A percentile compares a stretch with the other conserved stretches of the same genome.
phyloP scores from a whole-genome alignment of 2,888 invertebrate genomes.

The Andrena marginata region DNA sequence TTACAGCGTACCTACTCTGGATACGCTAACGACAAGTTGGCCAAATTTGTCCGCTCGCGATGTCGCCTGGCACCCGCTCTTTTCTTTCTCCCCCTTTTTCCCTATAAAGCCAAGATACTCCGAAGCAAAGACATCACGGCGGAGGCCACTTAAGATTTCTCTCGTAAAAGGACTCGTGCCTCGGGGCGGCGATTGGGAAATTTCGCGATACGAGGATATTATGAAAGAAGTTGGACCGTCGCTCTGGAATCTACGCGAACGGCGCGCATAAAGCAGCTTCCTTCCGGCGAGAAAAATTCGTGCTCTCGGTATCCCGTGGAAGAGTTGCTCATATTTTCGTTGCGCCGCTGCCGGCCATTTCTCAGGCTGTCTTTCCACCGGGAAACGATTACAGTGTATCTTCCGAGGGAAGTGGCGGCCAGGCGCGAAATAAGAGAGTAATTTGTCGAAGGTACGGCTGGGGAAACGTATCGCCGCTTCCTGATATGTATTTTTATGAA shows the following conservation, averaged over 20 bases:
- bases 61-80: too few relatives aligned
- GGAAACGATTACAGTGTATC: slow-evolving; percentile 54
- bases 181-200: background rate
- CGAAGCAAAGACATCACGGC: background rate
- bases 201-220: slow-evolving; percentile 12
- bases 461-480: slow-evolving; percentile 31
- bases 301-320: background rate
- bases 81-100: too few relatives aligned
- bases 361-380: slow-evolving; percentile 42
- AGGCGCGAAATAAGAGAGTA: slow-evolving; percentile 58
- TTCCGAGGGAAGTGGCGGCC: slow-evolving; percentile 22
- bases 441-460: slow-evolving; percentile 62
- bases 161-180: background rate
- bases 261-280: slow-evolving; percentile 24
- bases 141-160: background rate
- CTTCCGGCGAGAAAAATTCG: slow-evolving; percentile 1
- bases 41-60: background rate
- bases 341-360: slow-evolving; percentile 26
- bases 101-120: too few relatives aligned
- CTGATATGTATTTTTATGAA: slow-evolving; percentile 37
- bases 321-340: slow-evolving; percentile 43
- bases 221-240: background rate
- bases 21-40: background rate
- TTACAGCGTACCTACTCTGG: background rate
- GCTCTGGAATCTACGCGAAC: slow-evolving; percentile 6